Percentiles rank a stretch among this genome's conserved stretches.
Conservation (phyloP, 2,888 invertebrate genomes). For the Chymomyza procnemis region DNA sequence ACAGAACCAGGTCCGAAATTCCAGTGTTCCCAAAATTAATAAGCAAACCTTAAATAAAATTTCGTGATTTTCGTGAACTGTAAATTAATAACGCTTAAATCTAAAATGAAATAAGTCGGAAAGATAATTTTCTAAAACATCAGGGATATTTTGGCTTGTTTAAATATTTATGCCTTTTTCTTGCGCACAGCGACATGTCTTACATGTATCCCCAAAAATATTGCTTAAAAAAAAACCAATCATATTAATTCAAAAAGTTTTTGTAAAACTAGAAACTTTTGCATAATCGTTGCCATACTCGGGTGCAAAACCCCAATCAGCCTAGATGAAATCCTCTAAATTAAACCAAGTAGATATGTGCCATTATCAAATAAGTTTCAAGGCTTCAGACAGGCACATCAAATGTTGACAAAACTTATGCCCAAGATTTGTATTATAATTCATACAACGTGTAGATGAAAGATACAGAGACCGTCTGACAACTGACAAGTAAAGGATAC, state of each 20-base stretch:
- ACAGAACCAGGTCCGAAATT: too few species aligned
- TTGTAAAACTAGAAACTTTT: background rate
- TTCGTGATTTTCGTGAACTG: too few species aligned
- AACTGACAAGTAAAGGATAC: conserved; percentile 12
- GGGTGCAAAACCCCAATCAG: background rate
- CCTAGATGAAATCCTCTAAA: background rate
- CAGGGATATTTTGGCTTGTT: too few species aligned
- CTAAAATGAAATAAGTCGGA: too few species aligned
- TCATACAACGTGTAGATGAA: conserved; percentile 58
- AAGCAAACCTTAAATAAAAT: too few species aligned
- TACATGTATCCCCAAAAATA: too few species aligned
- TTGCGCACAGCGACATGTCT: too few species aligned
- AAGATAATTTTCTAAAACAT: too few species aligned
- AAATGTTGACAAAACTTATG: background rate
- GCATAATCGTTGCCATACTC: background rate
- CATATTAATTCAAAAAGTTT: background rate
- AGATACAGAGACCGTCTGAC: conserved; percentile 49
- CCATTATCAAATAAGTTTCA: background rate
- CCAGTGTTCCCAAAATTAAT: too few species aligned
- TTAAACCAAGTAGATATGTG: background rate
- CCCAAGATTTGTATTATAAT: conserved; percentile 60
- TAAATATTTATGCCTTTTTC: too few species aligned
- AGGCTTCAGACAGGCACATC: conserved; percentile 7
- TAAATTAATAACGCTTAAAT: too few species aligned
- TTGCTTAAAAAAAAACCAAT: background rate